These are phyloP conservation scores for Cydia fagiglandana DNA, from an alignment of 1,140 invertebrate species.

Conservation along the genomic window DNA sequence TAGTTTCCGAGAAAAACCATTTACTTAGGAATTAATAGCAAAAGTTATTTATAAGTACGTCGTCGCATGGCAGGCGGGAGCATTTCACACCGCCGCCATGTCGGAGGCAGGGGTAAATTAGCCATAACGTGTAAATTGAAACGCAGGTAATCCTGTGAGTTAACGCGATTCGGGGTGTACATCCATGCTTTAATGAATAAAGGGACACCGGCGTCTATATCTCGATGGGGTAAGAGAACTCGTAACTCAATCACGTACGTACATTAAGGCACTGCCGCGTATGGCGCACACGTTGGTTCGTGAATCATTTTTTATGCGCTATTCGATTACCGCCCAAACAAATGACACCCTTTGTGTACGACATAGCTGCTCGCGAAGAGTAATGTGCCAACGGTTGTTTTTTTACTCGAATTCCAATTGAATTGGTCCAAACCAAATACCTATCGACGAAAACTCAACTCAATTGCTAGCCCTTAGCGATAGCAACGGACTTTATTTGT, in stretches of 20 bases:
- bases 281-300: neutral
- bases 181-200: constrained; percentile 44
- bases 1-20: constrained; percentile 32
- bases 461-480: neutral
- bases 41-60: neutral
- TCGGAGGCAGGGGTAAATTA: constrained; percentile 45
- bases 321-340: constrained; percentile 23
- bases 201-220: constrained; percentile 37
- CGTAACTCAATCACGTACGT: constrained; percentile 10
- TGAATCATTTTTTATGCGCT: constrained; percentile 19
- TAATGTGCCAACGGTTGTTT: constrained; percentile 7
- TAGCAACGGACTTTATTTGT: neutral
- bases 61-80: neutral
- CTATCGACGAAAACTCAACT: constrained; percentile 1
- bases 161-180: constrained; percentile 29
- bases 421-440: neutral
- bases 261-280: neutral
- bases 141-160: constrained; percentile 43
- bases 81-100: constrained; percentile 24
- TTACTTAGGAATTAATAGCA: neutral
- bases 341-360: constrained; percentile 27
- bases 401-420: neutral
- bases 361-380: constrained; percentile 19
- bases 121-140: constrained; percentile 53
- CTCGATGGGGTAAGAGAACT: neutral